These are phyloP conservation scores for Seriola quinqueradiata DNA, from an alignment of 2,113 vertebrate species.

Conservation along the genomic window DNA sequence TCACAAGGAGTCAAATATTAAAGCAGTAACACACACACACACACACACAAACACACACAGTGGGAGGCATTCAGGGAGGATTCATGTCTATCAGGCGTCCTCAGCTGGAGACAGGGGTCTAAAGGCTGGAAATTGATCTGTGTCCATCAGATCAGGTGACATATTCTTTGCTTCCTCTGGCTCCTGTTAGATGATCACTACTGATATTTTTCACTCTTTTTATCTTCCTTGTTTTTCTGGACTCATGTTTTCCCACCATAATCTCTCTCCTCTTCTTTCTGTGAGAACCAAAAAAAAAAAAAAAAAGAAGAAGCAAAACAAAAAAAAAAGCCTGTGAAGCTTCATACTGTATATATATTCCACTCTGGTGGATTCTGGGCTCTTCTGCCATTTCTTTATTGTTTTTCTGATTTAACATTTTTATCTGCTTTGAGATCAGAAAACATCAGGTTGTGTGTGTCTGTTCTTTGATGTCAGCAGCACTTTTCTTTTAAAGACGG, in stretches of 20 bases:
- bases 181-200: conserved; percentile 63
- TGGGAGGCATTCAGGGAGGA: conserved; percentile 36
- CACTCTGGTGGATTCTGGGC: neutral
- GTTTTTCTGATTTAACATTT: neutral
- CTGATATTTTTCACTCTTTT: conserved; percentile 54
- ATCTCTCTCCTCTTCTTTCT: conserved; percentile 40
- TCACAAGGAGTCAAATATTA: neutral
- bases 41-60: conserved; percentile 32
- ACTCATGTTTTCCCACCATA: conserved; percentile 22
- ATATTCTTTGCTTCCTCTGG: conserved; percentile 42
- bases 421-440: neutral
- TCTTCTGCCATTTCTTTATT: neutral
- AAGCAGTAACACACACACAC: neutral
- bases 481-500: neutral
- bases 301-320: neutral
- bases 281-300: conserved; percentile 35
- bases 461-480: neutral
- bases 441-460: neutral
- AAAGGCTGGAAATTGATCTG: conserved; percentile 61
- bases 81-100: conserved; percentile 55
- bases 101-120: conserved; percentile 66
- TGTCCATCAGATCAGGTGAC: conserved; percentile 70
- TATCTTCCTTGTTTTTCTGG: conserved; percentile 27
- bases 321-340: neutral
- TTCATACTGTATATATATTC: neutral